Evolutionary conservation across 2,797 vertebrate genomes (phyloP).

Genomic region (Pangasius krempfi): DNA sequence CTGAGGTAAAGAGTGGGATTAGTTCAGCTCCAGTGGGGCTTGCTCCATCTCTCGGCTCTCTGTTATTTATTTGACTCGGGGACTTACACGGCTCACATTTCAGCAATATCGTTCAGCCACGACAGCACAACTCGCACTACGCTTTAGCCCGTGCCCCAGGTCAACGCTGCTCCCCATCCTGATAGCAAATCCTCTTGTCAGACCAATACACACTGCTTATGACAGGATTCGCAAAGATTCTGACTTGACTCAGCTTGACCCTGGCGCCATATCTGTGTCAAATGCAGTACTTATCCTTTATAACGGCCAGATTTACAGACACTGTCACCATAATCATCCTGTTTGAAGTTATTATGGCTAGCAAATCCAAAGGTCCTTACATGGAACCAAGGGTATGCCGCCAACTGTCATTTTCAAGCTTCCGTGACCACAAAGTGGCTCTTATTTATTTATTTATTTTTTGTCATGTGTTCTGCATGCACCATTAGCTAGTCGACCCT

Average conservation of each 20-base stretch:
- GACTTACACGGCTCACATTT: conserved; percentile 42
- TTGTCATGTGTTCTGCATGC: neutral
- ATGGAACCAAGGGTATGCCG: neutral
- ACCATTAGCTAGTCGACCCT: neutral
- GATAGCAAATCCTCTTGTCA: conserved; percentile 25
- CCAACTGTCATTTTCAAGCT: neutral
- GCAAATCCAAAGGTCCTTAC: neutral
- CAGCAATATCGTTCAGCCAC: conserved; percentile 30
- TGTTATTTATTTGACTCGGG: conserved; percentile 40
- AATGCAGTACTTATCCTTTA: conserved; percentile 5
- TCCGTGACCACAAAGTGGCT: neutral
- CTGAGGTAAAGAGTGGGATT: conserved; percentile 37
- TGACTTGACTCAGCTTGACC: conserved; percentile 5
- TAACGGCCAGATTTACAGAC: neutral
- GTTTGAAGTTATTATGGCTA: neutral
- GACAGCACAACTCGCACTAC: conserved; percentile 15
- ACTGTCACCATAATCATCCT: neutral
- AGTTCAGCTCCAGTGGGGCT: conserved; percentile 45
- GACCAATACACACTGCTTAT: conserved; percentile 8
- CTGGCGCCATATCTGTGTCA: neutral
- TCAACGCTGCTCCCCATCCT: neutral
- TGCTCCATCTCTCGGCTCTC: conserved; percentile 28
- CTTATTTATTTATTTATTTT: neutral
- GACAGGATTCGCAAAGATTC: conserved; percentile 10
- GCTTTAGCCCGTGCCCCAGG: neutral